Percentiles rank a stretch among this genome's conserved stretches.
Conservation (phyloP, 2,113 vertebrate species). For the Stomatorhinus ivindoensis region DNA sequence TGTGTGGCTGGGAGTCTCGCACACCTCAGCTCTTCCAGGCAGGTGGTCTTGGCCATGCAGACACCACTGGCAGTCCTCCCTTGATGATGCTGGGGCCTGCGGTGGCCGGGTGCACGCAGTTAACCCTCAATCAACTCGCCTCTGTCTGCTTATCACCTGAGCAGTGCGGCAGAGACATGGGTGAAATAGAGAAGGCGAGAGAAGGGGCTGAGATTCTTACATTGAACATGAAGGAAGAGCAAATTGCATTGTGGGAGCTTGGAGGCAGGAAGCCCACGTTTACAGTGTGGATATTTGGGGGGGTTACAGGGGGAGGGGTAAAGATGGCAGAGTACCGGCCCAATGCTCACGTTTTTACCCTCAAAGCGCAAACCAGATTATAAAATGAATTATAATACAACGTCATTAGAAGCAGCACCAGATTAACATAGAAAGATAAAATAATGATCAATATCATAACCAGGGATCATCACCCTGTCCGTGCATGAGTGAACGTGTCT, state of each 20-base stretch:
- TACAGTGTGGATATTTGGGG: background rate
- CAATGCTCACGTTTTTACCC: background rate
- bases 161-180: constrained; percentile 36
- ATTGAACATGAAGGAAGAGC: background rate
- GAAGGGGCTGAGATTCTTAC: background rate
- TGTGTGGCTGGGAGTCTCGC: background rate
- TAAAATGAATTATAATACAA: background rate
- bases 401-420: background rate
- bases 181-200: background rate
- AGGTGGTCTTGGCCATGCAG: constrained; percentile 37
- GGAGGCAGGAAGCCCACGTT: background rate
- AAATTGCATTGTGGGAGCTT: background rate
- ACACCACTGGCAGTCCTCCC: constrained; percentile 41
- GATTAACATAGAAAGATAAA: background rate
- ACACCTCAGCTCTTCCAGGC: constrained; percentile 33
- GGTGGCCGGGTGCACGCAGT: constrained; percentile 39
- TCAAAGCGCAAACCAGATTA: background rate
- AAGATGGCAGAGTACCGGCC: background rate
- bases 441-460: background rate
- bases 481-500: background rate
- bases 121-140: constrained; percentile 50
- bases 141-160: constrained; percentile 60
- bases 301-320: background rate
- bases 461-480: background rate
- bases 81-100: constrained; percentile 37